phyloP scores from a whole-genome alignment of 2,113 vertebrate genomes.

The Odontesthes bonariensis region DNA sequence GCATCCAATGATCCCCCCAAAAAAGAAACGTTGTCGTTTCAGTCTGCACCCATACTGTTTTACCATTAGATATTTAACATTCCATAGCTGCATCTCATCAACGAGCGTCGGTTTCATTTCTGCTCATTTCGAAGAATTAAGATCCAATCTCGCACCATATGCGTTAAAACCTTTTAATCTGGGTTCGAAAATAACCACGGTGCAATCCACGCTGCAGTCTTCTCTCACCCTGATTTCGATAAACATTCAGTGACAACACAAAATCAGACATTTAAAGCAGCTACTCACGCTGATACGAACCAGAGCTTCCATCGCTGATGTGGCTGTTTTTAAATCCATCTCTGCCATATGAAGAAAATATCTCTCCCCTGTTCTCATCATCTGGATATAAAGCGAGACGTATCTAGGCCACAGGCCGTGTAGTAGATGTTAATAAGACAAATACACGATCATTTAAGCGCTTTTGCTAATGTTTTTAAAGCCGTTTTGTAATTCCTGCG shows the following conservation, averaged over 20 bases:
- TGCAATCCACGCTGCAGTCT: neutral
- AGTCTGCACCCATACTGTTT: neutral
- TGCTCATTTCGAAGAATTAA: neutral
- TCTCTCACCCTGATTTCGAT: neutral
- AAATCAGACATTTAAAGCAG: neutral
- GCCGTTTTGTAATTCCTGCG: too few relatives aligned
- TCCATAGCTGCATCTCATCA: too few relatives aligned
- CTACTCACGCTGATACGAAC: conserved; percentile 77
- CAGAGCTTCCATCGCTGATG: conserved; percentile 76
- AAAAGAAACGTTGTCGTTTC: conserved; percentile 35
- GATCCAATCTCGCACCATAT: too few relatives aligned
- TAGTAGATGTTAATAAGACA: conserved; percentile 18
- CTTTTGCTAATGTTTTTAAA: neutral
- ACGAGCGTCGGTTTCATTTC: neutral
- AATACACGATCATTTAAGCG: neutral
- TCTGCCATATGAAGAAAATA: conserved; percentile 68
- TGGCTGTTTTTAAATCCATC: conserved; percentile 73
- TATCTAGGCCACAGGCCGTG: conserved; percentile 21
- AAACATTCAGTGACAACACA: neutral
- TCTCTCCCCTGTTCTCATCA: conserved; percentile 57
- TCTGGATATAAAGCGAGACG: conserved; percentile 40
- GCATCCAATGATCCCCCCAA: conserved; percentile 35
- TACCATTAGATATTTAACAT: too few relatives aligned
- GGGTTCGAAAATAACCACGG: neutral
- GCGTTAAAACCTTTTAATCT: neutral